These are phyloP conservation scores for Hyphantria cunea DNA, from an alignment of 1,140 invertebrate genomes.

Conservation along the genomic window DNA sequence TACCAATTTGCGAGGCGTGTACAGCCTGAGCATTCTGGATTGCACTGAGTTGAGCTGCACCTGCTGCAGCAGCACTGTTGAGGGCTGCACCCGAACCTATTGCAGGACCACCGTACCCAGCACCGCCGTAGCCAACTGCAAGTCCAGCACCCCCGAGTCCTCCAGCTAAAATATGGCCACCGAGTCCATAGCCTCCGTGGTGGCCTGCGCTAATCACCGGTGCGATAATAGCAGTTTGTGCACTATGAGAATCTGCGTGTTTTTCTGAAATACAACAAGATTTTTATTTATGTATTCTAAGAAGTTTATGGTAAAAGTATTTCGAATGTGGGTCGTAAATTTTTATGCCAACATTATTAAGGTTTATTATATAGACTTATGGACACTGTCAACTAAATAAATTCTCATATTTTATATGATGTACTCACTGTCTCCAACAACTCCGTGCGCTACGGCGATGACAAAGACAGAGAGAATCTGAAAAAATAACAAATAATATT, in stretches of 20 bases:
- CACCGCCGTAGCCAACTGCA: conserved; percentile 30
- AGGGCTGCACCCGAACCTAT: conserved; percentile 54
- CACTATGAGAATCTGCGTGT: conserved; percentile 49
- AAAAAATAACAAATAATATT: conserved; percentile 28
- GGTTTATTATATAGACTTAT: too few relatives aligned
- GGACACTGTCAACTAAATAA: too few relatives aligned
- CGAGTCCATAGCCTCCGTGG: conserved; percentile 26
- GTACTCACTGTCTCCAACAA: conserved; percentile 62
- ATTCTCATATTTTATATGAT: too few relatives aligned
- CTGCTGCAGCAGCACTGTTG: conserved; percentile 64
- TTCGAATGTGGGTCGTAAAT: too few relatives aligned
- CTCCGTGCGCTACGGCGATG: conserved; percentile 69
- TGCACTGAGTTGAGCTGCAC: conserved; percentile 67
- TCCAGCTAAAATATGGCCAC: conserved; percentile 24
- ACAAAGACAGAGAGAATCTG: conserved; percentile 77
- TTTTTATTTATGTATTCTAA: too few relatives aligned
- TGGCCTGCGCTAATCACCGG: conserved; percentile 36
- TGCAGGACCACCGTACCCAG: conserved; percentile 25
- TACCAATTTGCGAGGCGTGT: conserved; percentile 64
- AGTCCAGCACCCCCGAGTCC: conserved; percentile 27
- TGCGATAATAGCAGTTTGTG: conserved; percentile 44
- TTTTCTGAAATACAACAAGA: conserved; percentile 34
- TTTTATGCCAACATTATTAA: too few relatives aligned
- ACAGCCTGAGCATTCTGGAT: conserved; percentile 76
- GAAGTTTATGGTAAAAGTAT: too few relatives aligned